These are phyloP conservation scores for Nasalis larvatus DNA, from an alignment of 2,113 vertebrate genomes.

Conservation along the genomic window DNA sequence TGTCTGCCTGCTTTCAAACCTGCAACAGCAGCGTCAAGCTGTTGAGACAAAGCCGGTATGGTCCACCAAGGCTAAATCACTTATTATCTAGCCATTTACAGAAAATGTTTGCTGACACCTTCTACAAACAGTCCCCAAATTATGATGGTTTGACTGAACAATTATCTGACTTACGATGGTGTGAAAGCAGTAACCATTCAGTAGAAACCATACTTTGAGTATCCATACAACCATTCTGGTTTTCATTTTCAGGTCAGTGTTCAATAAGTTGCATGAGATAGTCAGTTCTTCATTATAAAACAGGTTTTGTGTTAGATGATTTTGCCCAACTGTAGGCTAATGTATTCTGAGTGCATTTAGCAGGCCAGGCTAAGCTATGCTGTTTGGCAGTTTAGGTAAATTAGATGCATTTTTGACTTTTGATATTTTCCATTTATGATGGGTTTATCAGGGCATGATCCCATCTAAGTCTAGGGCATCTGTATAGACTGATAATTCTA, in stretches of 20 bases:
- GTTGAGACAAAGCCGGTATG: neutral
- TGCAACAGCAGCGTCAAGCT: rapidly evolving
- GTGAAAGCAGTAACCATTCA: neutral
- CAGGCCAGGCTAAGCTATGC: neutral
- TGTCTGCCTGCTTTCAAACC: neutral
- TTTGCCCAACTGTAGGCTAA: neutral
- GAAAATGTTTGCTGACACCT: neutral
- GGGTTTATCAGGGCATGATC: neutral
- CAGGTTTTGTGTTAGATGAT: neutral
- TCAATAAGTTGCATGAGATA: neutral
- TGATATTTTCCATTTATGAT: neutral
- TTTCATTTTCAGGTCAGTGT: neutral
- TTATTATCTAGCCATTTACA: neutral
- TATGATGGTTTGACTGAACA: neutral
- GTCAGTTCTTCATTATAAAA: neutral
- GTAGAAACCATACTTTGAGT: neutral
- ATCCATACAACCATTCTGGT: neutral
- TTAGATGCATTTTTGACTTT: neutral
- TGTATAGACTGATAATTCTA: neutral
- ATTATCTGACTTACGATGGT: neutral
- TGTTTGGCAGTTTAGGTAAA: neutral
- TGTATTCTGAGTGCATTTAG: neutral
- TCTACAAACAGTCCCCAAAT: neutral
- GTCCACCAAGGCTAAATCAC: neutral
- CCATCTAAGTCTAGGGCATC: neutral